Evolutionary conservation across 2,113 vertebrate species (phyloP).

Genomic region (Dermatemys mawii): DNA sequence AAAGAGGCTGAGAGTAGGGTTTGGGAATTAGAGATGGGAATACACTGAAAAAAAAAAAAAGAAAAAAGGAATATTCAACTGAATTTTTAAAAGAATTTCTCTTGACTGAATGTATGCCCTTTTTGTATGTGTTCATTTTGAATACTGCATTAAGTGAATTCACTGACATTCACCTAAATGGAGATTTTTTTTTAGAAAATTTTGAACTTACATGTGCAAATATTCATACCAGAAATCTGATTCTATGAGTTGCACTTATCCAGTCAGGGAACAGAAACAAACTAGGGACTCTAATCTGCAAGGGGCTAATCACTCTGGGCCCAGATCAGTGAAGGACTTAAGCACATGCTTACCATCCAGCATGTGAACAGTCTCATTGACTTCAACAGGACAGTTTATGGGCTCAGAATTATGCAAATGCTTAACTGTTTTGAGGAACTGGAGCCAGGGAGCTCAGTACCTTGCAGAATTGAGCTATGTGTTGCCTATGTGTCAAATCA

Average conservation of each 20-base stretch:
- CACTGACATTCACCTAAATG: background rate
- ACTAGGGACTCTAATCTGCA: background rate
- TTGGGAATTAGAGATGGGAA: constrained; percentile 12
- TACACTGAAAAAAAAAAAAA: background rate
- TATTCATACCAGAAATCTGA: background rate
- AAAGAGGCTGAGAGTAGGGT: background rate
- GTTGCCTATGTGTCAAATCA: constrained; percentile 6
- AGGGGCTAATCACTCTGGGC: background rate
- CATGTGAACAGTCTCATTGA: background rate
- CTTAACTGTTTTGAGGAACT: background rate
- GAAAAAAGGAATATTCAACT: background rate
- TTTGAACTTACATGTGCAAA: background rate
- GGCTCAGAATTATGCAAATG: background rate
- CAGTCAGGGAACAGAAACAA: constrained; percentile 1
- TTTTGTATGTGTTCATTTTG: constrained; percentile 26
- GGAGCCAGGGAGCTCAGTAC: background rate
- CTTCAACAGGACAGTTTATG: background rate
- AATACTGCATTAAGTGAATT: constrained; percentile 7
- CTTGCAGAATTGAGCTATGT: background rate
- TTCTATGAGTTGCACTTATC: background rate
- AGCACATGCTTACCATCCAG: background rate
- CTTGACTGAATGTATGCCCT: background rate
- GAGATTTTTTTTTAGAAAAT: constrained; percentile 27
- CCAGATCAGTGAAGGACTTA: background rate
- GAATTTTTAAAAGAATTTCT: background rate